Evolutionary conservation across 23 tunicate species (phyloP).

Genomic region (Trididemnum nubilum): DNA sequence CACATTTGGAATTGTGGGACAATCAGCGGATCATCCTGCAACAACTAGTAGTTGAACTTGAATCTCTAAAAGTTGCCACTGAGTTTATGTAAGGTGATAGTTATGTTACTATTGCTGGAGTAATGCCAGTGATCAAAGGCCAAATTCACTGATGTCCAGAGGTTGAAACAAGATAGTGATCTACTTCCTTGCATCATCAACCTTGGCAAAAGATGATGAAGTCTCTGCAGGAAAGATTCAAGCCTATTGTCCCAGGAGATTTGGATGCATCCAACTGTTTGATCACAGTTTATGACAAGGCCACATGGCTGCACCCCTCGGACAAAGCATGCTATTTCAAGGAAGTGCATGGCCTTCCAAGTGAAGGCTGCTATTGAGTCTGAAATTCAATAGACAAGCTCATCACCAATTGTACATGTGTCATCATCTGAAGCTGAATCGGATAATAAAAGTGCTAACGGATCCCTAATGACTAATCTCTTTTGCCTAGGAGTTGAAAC

Average conservation of each 20-base stretch:
- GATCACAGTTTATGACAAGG: not conserved
- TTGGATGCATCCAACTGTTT: not conserved
- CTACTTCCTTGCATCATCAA: not conserved
- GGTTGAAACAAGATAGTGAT: not conserved
- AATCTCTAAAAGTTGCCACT: not conserved
- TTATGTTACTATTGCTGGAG: conserved; percentile 2
- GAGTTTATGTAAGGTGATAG: conserved; percentile 9
- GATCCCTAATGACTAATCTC: not conserved
- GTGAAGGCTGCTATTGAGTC: conserved; percentile 3
- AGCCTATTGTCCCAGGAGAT: not conserved
- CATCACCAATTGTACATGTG: not conserved
- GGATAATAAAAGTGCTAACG: not conserved
- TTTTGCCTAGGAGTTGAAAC: not conserved
- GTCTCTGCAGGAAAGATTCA: not conserved
- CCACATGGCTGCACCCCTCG: conserved; percentile 24
- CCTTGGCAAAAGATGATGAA: not conserved
- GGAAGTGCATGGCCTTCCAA: not conserved
- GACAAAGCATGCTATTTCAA: conserved; percentile 17
- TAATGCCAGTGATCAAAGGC: conserved; percentile 16
- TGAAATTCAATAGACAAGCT: not conserved
- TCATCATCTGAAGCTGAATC: not conserved
- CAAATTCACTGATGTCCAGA: not conserved
- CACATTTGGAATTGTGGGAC: conserved; percentile 8
- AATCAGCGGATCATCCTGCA: conserved; percentile 36
- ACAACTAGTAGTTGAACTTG: not conserved